Conservation (phyloP, 2,888 invertebrate genomes). For the Aporophyla lueneburgensis region DNA sequence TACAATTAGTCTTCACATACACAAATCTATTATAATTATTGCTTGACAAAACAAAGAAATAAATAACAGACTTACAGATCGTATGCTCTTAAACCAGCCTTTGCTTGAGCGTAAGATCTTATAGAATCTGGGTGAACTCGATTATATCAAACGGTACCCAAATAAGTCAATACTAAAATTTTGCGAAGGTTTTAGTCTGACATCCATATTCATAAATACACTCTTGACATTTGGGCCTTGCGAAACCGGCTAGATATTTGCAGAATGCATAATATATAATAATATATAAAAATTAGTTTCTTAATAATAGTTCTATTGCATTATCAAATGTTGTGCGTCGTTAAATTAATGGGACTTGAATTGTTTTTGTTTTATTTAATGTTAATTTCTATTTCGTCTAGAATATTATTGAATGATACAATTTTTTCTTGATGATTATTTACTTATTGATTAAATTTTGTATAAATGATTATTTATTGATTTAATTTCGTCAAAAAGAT, state of each 20-base stretch:
- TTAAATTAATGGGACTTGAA: neutral
- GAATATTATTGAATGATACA: neutral
- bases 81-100: neutral
- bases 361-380: neutral
- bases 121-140: slow-evolving; percentile 26
- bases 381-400: neutral
- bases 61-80: neutral
- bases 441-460: no score
- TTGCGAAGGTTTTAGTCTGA: slow-evolving; percentile 28
- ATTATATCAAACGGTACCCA: slow-evolving; percentile 8
- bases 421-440: no score
- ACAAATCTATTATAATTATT: neutral
- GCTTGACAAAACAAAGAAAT: neutral
- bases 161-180: slow-evolving; percentile 7
- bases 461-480: no score
- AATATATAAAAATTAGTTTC: slow-evolving; percentile 32
- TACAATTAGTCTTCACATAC: neutral
- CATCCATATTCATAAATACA: slow-evolving; percentile 45
- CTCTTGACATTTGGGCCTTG: slow-evolving; percentile 57
- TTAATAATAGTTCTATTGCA: slow-evolving; percentile 25
- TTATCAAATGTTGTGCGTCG: neutral
- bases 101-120: neutral
- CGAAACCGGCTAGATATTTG: slow-evolving; percentile 40
- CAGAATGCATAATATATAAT: slow-evolving; percentile 27
- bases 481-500: neutral